These are phyloP conservation scores for Neodiprion fabricii DNA, from an alignment of 1,140 invertebrate species.

Conservation along the genomic window DNA sequence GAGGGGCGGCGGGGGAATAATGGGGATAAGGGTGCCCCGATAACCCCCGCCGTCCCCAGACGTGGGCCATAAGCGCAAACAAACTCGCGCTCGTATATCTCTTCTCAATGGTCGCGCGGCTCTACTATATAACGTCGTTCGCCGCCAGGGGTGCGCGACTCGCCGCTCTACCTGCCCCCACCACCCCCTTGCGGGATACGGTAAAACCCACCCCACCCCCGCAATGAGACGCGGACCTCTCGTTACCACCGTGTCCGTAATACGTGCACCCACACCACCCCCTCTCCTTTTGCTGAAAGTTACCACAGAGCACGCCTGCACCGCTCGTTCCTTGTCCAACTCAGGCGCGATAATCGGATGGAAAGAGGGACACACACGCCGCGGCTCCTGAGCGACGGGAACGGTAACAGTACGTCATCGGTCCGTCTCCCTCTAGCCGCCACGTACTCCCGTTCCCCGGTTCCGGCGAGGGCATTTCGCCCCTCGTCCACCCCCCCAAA, in stretches of 20 bases:
- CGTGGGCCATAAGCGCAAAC: constrained; percentile 48
- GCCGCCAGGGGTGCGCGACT: constrained; percentile 2
- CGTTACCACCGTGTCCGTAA: constrained; percentile 23
- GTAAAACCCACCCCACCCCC: constrained; percentile 17
- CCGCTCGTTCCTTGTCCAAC: constrained; percentile 9
- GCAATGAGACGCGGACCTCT: constrained; percentile 17
- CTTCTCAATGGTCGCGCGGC: constrained; percentile 39
- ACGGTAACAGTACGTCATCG: constrained; percentile 57
- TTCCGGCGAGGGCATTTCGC: constrained; percentile 21
- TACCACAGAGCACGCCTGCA: not conserved
- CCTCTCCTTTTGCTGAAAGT: too few relatives aligned
- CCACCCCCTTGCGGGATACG: constrained; percentile 20
- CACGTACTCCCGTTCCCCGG: constrained; percentile 25
- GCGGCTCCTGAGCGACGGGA: constrained; percentile 47
- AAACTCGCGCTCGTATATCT: constrained; percentile 50
- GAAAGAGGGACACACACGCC: constrained; percentile 36
- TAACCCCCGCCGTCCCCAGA: constrained; percentile 42
- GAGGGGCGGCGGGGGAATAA: constrained; percentile 43
- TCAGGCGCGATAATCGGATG: constrained; percentile 23
- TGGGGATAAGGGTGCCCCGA: constrained; percentile 56
- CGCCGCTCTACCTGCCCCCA: constrained; percentile 8
- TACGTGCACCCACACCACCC: constrained; percentile 3
- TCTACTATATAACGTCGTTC: constrained; percentile 29
- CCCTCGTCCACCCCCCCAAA: not conserved
- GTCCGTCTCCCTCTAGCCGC: constrained; percentile 31